A percentile compares a stretch with the other conserved stretches of the same genome.
Evolutionary conservation across 1,140 invertebrate species (phyloP).

Genomic region (Stenopsyche tienmushanensis): DNA sequence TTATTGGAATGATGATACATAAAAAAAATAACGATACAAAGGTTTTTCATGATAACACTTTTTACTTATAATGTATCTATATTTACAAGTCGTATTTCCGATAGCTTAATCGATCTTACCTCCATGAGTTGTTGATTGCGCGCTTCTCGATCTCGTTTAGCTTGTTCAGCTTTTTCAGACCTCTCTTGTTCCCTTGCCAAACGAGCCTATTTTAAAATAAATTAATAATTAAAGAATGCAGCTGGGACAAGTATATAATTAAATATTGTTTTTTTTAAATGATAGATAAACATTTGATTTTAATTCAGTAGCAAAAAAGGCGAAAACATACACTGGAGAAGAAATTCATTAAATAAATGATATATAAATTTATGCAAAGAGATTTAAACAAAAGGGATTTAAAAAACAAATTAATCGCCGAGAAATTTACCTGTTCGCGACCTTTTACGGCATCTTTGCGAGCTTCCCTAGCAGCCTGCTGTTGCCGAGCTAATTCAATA

Average conservation of each 20-base stretch:
- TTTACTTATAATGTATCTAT: no score
- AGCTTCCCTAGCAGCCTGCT: constrained; percentile 64
- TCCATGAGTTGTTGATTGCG: constrained; percentile 68
- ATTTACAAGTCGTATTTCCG: no score
- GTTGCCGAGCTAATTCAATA: constrained; percentile 64
- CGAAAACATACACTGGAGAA: background rate
- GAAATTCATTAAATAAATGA: background rate
- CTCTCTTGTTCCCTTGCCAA: constrained; percentile 65
- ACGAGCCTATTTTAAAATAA: constrained; percentile 54
- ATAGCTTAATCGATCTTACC: constrained; percentile 53
- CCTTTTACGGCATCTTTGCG: constrained; percentile 52
- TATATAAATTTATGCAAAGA: no score
- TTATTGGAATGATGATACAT: no score
- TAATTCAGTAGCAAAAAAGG: background rate
- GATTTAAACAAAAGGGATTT: no score
- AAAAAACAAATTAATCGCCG: background rate
- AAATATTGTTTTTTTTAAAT: background rate
- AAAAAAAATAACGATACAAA: no score
- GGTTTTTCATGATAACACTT: no score
- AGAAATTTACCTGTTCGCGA: constrained; percentile 51
- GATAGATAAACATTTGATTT: background rate
- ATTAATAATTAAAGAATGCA: background rate
- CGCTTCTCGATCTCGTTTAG: constrained; percentile 62
- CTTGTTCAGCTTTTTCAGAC: constrained; percentile 46
- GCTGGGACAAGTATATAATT: background rate